Base-by-base conservation (phyloP, 2,888 invertebrate species). In the Sicus ferrugineus region DNA sequence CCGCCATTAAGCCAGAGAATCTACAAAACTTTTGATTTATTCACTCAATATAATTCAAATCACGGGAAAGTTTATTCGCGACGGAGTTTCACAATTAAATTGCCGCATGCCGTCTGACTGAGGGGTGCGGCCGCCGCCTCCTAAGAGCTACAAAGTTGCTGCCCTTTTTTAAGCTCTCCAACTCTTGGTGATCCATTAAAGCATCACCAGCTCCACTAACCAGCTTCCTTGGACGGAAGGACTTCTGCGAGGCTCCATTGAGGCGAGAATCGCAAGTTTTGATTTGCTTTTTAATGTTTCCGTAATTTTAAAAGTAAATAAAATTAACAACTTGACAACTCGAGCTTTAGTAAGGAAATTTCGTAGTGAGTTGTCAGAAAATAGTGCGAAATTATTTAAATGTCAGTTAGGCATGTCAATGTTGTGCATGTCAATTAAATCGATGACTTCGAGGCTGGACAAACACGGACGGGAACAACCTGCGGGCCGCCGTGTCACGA, bases 31-130 rank as follows among this genome's bases (percentile, higher is more conserved):
- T 73, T 54, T 70, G 64, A 70, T 73, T 72, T 73, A 75, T 73
- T 73, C 70, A 71, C 75, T 73, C 71, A 75, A 73, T 75, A 73
- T 73, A 73, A 72, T 71, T 73, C 67, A 72, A 73, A 73, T 73
- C 48, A 70, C 31, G 58, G 30, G 46, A 34, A 46, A 67, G 59
- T 54, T n/a, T n/a, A 54, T 61, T 61, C 23, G 28, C 28, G 54
- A 11, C 16, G 50, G 42, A 42, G 11, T 11, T 3, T 9, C 38
- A 38, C 11, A n/a, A n/a, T 3, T 42, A 42, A 42, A 42, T n/a
- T 42, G 42, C 5, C 3, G 42, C 42, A 42, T 3, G 42, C 3
- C 16, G 9, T 3, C 42, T 42, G 19, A 7, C n/a, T 21, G 50
- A 6, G 9, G 21, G 7, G 50, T 21, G 50, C 50, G 19, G 50